Conservation (phyloP, 64 coral and sea anemone genomes). For the Actinia equina region DNA sequence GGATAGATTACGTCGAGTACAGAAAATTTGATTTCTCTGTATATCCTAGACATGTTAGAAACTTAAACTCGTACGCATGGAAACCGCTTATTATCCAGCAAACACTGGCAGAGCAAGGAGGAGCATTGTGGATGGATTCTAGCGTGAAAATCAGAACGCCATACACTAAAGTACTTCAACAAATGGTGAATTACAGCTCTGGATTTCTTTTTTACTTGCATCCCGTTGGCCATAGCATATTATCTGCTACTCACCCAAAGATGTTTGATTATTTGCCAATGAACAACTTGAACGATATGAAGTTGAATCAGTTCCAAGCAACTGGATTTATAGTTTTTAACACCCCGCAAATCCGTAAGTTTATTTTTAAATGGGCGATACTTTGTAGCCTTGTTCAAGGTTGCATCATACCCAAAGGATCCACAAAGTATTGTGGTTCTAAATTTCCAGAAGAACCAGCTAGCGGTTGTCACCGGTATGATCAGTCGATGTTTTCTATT, state of each 20-base stretch:
- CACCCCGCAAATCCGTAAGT: conserved; percentile 16
- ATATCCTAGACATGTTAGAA: conserved; percentile 45
- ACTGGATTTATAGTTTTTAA: conserved; percentile 49
- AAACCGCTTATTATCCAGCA: conserved; percentile 45
- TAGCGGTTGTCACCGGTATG: conserved; percentile 55
- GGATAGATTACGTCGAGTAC: conserved; percentile 31
- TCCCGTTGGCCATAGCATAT: background rate
- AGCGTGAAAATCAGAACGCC: conserved; percentile 14
- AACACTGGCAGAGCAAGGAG: conserved; percentile 32
- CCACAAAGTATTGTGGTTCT: background rate
- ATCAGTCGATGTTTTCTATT: conserved; percentile 42
- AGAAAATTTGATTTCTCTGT: conserved; percentile 46
- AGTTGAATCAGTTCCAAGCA: background rate
- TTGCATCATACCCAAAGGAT: conserved; percentile 46
- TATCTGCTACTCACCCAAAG: conserved; percentile 18
- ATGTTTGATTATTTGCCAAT: conserved; percentile 63
- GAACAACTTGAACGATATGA: background rate
- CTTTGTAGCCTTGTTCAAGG: conserved; percentile 30
- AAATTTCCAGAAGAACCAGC: conserved; percentile 11
- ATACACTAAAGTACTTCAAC: background rate
- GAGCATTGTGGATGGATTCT: conserved; percentile 51
- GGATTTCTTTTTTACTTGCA: conserved; percentile 32
- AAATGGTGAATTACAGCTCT: conserved; percentile 19
- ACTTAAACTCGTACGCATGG: conserved; percentile 54
- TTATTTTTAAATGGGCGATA: conserved; percentile 49